These are phyloP conservation scores for Amazona guildingii DNA, from an alignment of 2,113 vertebrate species.

Conservation along the genomic window DNA sequence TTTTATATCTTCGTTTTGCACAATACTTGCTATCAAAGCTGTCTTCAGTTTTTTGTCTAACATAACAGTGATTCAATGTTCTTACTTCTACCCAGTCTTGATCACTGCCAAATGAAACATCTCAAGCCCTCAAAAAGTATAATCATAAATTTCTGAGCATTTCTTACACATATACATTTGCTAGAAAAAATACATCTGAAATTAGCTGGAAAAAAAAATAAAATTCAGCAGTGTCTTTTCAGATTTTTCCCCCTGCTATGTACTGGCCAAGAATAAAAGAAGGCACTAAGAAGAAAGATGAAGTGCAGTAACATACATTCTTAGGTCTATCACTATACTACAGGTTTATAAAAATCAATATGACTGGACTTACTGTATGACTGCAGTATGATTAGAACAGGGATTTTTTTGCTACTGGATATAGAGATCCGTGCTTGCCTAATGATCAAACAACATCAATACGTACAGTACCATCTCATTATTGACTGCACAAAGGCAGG, in stretches of 20 bases:
- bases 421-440: neutral
- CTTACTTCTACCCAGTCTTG: neutral
- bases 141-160: neutral
- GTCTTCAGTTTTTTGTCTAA: neutral
- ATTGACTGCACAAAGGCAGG: neutral
- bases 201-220: neutral
- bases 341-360: neutral
- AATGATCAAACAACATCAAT: neutral
- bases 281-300: neutral
- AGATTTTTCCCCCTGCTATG: neutral
- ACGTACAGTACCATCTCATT: neutral
- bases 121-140: neutral
- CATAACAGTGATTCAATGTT: neutral
- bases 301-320: neutral
- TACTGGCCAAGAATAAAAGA: neutral
- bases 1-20: neutral
- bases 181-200: neutral
- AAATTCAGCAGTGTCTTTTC: neutral
- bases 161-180: neutral
- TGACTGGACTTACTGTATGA: neutral
- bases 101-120: neutral
- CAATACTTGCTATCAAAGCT: neutral
- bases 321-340: fast-evolving
- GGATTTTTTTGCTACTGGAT: neutral
- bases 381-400: neutral